A percentile compares a stretch with the other conserved stretches of the same genome.
These are phyloP conservation scores for Chrysomela aeneicollis DNA, from an alignment of 2,888 invertebrate species.

Conservation along the genomic window DNA sequence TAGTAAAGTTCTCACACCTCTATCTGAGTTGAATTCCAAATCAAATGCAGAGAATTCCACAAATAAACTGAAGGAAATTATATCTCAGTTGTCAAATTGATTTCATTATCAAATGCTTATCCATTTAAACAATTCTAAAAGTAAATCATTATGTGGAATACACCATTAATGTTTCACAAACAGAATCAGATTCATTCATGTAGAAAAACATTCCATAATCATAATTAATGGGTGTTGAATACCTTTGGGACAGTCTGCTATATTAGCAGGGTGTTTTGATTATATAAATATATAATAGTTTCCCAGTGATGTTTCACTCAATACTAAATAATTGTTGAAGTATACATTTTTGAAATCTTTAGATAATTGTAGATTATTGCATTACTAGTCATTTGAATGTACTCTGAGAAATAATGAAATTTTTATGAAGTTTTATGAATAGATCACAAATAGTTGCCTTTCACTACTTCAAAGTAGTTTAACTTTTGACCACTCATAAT, in stretches of 20 bases:
- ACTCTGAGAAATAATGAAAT: too few species aligned
- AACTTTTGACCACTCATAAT: constrained; percentile 20
- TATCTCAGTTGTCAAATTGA: constrained; percentile 7
- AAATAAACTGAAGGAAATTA: constrained; percentile 10
- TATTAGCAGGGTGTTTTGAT: neutral
- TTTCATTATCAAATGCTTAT: too few species aligned
- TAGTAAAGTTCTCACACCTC: constrained; percentile 35
- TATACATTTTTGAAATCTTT: neutral
- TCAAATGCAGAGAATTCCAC: constrained; percentile 31
- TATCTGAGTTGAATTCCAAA: constrained; percentile 45
- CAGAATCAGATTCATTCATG: too few species aligned
- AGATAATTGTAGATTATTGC: neutral
- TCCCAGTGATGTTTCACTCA: neutral
- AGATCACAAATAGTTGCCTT: constrained; percentile 29
- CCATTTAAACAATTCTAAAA: too few species aligned
- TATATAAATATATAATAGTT: neutral
- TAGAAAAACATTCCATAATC: too few species aligned
- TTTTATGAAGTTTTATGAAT: constrained; percentile 4
- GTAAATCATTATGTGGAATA: too few species aligned
- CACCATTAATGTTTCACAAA: too few species aligned
- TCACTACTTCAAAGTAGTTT: constrained; percentile 20
- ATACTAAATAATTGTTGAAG: too few species aligned
- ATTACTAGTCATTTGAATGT: neutral
- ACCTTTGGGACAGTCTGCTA: neutral
- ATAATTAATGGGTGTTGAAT: too few species aligned